Evolutionary conservation across 2,797 vertebrate genomes (phyloP).

Genomic region (Antennarius maculatus): DNA sequence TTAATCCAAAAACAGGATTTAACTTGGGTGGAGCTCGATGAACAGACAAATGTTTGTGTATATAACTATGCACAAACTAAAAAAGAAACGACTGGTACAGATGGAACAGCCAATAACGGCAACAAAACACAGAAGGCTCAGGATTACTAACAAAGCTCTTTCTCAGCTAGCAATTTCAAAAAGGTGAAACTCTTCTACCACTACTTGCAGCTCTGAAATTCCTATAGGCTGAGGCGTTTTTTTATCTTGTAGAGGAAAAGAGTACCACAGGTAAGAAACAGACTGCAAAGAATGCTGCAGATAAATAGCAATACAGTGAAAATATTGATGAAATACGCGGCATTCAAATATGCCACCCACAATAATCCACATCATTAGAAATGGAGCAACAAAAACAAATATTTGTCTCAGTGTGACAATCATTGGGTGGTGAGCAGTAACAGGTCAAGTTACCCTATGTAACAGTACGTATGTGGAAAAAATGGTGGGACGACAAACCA

Average conservation of each 20-base stretch:
- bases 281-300: background rate
- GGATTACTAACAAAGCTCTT: conserved; percentile 35
- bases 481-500: conserved; percentile 54
- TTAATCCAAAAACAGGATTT: too few species aligned
- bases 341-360: background rate
- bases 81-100: conserved; percentile 2
- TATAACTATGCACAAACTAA: too few species aligned
- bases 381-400: conserved; percentile 8
- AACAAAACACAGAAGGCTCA: conserved; percentile 12
- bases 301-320: conserved; percentile 3
- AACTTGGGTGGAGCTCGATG: too few species aligned
- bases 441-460: conserved; percentile 49
- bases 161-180: conserved; percentile 29
- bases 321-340: background rate
- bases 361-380: background rate
- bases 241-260: conserved; percentile 9
- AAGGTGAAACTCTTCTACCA: conserved; percentile 24
- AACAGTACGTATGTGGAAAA: conserved; percentile 29
- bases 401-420: conserved; percentile 13
- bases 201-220: conserved; percentile 18
- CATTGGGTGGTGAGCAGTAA: conserved; percentile 35
- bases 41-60: too few species aligned
- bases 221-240: conserved; percentile 12
- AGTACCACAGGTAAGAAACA: background rate
- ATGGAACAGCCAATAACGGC: conserved; percentile 22